phyloP scores from a whole-genome alignment of 1,140 invertebrate genomes.

The Pseudomyrmex concolor region DNA sequence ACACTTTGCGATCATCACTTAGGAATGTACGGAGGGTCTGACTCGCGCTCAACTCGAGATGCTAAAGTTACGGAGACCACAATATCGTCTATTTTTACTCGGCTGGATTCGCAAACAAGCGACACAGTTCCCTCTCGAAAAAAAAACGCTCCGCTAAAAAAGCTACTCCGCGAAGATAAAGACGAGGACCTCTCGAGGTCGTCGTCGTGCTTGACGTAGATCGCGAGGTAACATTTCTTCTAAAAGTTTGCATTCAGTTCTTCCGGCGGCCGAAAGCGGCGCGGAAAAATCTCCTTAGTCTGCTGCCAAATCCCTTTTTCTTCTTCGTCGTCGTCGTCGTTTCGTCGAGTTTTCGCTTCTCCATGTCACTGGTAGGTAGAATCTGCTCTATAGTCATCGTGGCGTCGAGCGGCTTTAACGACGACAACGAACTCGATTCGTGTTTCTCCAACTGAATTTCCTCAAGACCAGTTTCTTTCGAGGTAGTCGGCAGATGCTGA shows the following conservation, averaged over 20 bases:
- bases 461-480: conserved; percentile 20
- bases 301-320: conserved; percentile 59
- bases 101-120: conserved; percentile 23
- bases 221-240: conserved; percentile 18
- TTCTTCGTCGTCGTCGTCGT: conserved; percentile 30
- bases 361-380: background rate
- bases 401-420: background rate
- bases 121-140: conserved; percentile 26
- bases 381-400: background rate
- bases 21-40: conserved; percentile 48
- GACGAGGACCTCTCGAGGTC: background rate
- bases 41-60: conserved; percentile 32
- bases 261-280: conserved; percentile 65
- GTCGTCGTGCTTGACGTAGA: conserved; percentile 7
- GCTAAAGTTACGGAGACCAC: conserved; percentile 21
- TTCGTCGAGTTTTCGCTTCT: conserved; percentile 22
- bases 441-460: conserved; percentile 51
- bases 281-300: conserved; percentile 69
- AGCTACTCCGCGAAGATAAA: background rate
- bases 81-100: conserved; percentile 70
- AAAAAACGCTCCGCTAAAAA: conserved; percentile 21
- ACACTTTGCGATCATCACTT: conserved; percentile 2
- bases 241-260: conserved; percentile 54
- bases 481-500: background rate
- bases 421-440: conserved; percentile 9